These are phyloP conservation scores for Ameiurus melas DNA, from an alignment of 2,113 vertebrate genomes.

Conservation along the genomic window DNA sequence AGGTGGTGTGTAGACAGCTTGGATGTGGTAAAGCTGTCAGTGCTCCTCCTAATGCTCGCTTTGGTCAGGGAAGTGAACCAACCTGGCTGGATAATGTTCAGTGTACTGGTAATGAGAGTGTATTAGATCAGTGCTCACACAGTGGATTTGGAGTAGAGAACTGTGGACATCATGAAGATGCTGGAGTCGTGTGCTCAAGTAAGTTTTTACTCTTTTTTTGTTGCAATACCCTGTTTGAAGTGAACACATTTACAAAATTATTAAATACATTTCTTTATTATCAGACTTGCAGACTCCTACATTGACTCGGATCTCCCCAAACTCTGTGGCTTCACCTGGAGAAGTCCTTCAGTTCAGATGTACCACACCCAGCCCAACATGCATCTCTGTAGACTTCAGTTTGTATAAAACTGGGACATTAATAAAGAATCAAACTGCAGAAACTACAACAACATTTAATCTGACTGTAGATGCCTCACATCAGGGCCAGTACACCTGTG, in stretches of 20 bases:
- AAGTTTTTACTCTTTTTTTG: neutral
- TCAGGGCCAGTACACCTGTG: slow-evolving; percentile 44
- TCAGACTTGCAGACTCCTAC: slow-evolving; percentile 57
- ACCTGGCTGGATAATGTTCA: slow-evolving; percentile 67
- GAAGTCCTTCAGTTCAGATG: too few species aligned
- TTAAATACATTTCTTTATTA: slow-evolving; percentile 37
- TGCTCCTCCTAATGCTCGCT: slow-evolving; percentile 31
- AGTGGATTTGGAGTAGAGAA: slow-evolving; percentile 58
- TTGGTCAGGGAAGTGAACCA: slow-evolving; percentile 59
- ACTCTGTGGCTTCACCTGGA: too few species aligned
- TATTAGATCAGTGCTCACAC: slow-evolving; percentile 60
- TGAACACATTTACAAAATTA: too few species aligned
- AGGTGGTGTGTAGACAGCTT: too few species aligned
- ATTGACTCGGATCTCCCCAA: too few species aligned
- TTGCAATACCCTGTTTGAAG: neutral
- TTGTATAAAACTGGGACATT: too few species aligned
- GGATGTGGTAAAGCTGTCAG: slow-evolving; percentile 54
- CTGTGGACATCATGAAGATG: slow-evolving; percentile 67
- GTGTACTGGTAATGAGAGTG: slow-evolving; percentile 58
- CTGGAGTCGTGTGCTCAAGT: slow-evolving; percentile 67
- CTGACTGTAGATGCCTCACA: too few species aligned
- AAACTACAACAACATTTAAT: too few species aligned
- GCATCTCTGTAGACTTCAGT: too few species aligned
- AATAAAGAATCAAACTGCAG: too few species aligned
- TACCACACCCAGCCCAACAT: too few species aligned